A percentile compares a stretch with the other conserved stretches of the same genome.
Conservation (phyloP, 2,113 vertebrate genomes). For the Hipposideros armiger region DNA sequence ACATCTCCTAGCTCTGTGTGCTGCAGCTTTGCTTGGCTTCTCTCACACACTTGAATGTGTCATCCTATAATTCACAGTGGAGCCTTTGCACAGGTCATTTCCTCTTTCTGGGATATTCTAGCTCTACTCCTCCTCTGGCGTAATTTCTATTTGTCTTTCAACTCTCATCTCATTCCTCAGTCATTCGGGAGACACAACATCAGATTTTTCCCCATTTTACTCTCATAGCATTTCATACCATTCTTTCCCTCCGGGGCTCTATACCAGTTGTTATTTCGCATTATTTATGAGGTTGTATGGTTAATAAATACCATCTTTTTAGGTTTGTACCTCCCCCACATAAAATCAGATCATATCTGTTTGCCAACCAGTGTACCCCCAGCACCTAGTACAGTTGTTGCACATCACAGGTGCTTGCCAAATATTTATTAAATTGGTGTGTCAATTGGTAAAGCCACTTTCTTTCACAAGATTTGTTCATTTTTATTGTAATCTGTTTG, state of each 20-base stretch:
- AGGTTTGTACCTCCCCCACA: background rate
- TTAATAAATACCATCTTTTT: background rate
- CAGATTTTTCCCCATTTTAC: background rate
- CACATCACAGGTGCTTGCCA: background rate
- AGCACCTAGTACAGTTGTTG: background rate
- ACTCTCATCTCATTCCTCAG: background rate
- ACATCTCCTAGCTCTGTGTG: background rate
- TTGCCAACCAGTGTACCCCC: background rate
- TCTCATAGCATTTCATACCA: background rate
- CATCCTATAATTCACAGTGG: no score
- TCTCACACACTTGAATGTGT: background rate
- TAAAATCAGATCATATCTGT: background rate
- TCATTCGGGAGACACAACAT: background rate
- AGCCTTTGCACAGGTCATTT: background rate
- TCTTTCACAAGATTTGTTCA: background rate
- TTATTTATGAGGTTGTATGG: background rate
- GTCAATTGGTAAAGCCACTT: background rate
- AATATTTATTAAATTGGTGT: constrained; percentile 23
- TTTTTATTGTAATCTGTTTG: background rate
- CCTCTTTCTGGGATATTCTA: background rate
- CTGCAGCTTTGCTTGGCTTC: background rate
- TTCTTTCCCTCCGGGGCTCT: background rate
- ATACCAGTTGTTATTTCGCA: background rate
- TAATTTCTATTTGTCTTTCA: background rate
- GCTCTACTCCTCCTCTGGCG: background rate